Evolutionary conservation across 2,113 vertebrate species (phyloP), one percentile per base, ranked within the genome.

Genomic region (Poicephalus meyeri): DNA sequence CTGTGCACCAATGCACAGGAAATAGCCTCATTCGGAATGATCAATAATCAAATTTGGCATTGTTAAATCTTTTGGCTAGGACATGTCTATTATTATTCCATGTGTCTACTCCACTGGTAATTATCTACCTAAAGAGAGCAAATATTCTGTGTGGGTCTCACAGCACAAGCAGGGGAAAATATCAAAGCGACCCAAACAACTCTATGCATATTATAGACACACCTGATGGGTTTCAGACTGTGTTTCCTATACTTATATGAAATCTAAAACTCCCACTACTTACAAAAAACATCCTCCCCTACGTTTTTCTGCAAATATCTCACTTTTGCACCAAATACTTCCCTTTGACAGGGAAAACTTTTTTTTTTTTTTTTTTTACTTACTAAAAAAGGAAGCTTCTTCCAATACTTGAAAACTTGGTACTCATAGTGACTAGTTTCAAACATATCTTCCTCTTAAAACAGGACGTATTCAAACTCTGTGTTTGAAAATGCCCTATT

Each of bases 201-300:
- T n/a, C 41, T 24, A 7, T 42, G 46, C 8, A 3, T 39, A 46
- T 47, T 61, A 61, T 0, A 86, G 35, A 25, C 11, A 31, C 7
- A 83, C 13, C 16, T 31, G 7, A 39, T 26, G 47, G 68, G 44
- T 68, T 64, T 49, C 56, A 91, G 61, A 71, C 9, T 47, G n/a
- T 26, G 56, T 31, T 60, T 83, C 56, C 47, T 49, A 16, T 6
- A 66, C 23, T 71, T 25, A 50, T 1, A 70, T 3, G 5, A 63
- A 89, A 89, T 33, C 37, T 9, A 70, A 93, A 88, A 93, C 65
- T 65, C 14, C 69, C 20, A 61, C 11, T 37, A 63, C 37, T 80
- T 80, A 35, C 12, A 82, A 79, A 58, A 73, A 53, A 23, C 7
- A 42, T 18, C 0, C 0, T 5, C 23, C 13, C 14, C 2, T 0